Evolutionary conservation across 2,113 vertebrate genomes (phyloP), one percentile per base, ranked within the genome.

Genomic region (Cyphomyrus discorhynchus): DNA sequence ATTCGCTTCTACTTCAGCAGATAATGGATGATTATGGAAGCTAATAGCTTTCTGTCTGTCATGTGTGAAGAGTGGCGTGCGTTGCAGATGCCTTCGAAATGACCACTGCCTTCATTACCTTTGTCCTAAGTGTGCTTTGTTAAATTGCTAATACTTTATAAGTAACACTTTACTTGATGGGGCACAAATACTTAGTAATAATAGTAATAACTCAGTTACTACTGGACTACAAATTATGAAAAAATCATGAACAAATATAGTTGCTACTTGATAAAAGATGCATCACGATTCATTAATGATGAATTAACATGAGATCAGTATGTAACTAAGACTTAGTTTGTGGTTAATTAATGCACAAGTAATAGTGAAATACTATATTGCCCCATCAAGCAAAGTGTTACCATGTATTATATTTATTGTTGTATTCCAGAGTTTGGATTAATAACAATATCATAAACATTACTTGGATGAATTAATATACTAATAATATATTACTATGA

Each of bases 1-100:
- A n/a, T 21, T 47, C 27, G 11, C 42, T 49, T 39, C n/a, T 46
- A 31, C 49, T 85, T 85, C 88, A 27, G 74, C 47, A 84, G 83
- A 90, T 86, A 90, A 86, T 45, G n/a, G 84, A 86, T 86, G 42
- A 46, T 70, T 49, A 84, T 84, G 42, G 1, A 7, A 66, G 45
- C 39, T 66, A 70, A 70, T 50, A 13, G 80, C 27, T 27, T 86
- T 24, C 89, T 70, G 49, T 86, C 42, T 21, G 56, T 70, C 83
- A 70, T 4, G 58, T 39, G 46, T 11, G 17, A 70, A 70, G 39
- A 89, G 56, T 88, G 52, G 47, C 5, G 27, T 53, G 5, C 49
- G 2, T 88, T 19, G 24, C 86, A 17, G 13, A 52, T 15, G 47
- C 19, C 19, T 88, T 27, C 58, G 9, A 45, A 70, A 46, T n/a